Base-by-base conservation (phyloP, 2,797 vertebrate species). In the Manis pentadactyla region DNA sequence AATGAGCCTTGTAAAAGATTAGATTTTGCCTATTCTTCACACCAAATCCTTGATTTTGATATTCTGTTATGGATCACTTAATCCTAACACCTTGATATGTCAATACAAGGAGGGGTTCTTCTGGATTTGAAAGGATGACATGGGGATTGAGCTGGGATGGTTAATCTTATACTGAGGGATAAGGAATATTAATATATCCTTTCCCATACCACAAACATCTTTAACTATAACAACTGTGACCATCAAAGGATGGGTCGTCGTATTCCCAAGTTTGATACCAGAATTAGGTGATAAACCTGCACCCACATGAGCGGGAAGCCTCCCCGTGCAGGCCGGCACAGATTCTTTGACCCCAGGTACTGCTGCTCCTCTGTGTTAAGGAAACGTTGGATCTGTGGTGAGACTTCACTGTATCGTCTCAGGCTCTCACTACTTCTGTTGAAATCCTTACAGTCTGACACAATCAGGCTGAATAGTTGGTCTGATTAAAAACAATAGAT, bases 1-100 rank as follows among this genome's bases (percentile, higher is more conserved):
- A 84, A 13, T 37, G 29, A 88, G 25, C 57, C 85, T 74, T 53
- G 13, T 64, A 34, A 39, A 39, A 68, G 34, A 73, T 5, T 57
- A 37, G 10, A 23, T 68, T 92, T 71, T 71, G 2, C 21, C 51
- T 82, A 4, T 46, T 94, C 46, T 74, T 92, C 13, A 86, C 19
- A 66, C 39, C 5, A 89, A 57, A 77, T 87, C 53, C 34, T 97
- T 73, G 34, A 81, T 96, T 91, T 55, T 93, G 49, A 75, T 86
- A 37, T 27, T 79, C 78, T 57, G 4, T 73, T 69, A 53, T 0
- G 49, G 66, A 29, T 94, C 23, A 49, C 61, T 27, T 19, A 59
- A 27, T 2, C 4, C 61, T 2, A 73, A 21, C 3, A 77, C n/a
- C 57, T 90, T 57, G 8, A 31, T 90, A 59, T 15, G 5, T 15